A percentile compares a stretch with the other conserved stretches of the same genome.
Evolutionary conservation across 2,113 vertebrate genomes (phyloP).

Genomic region (Callipepla squamata): DNA sequence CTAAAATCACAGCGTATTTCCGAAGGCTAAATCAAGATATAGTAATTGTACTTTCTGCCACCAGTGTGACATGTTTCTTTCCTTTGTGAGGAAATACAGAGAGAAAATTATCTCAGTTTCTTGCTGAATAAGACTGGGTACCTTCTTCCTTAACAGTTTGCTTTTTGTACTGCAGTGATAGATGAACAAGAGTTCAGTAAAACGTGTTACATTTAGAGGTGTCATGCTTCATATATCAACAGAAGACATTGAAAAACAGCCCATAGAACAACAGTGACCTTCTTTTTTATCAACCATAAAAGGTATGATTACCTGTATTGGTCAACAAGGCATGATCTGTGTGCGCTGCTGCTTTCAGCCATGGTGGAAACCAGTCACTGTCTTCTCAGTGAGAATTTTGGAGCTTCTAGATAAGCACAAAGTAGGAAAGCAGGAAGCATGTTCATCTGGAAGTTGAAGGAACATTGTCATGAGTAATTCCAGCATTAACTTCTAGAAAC

Average conservation of each 20-base stretch:
- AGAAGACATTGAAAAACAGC: too few relatives aligned
- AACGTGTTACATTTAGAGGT: neutral
- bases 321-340: fast-evolving
- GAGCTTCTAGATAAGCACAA: neutral
- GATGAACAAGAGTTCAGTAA: neutral
- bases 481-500: neutral
- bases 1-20: neutral
- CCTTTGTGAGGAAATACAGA: neutral
- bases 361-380: neutral
- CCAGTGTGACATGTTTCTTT: neutral
- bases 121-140: neutral
- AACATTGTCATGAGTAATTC: neutral
- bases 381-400: neutral
- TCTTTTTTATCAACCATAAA: fast-evolving
- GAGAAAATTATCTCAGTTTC: neutral
- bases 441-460: neutral
- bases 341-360: neutral
- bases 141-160: neutral
- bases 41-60: neutral
- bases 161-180: neutral
- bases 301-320: neutral
- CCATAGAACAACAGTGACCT: fast-evolving
- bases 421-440: neutral
- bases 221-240: neutral
- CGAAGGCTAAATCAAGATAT: neutral